Percentiles rank a stretch among this genome's conserved stretches.
These are phyloP conservation scores for Scytalopus superciliaris DNA, from an alignment of 2,113 vertebrate genomes.

Conservation along the genomic window DNA sequence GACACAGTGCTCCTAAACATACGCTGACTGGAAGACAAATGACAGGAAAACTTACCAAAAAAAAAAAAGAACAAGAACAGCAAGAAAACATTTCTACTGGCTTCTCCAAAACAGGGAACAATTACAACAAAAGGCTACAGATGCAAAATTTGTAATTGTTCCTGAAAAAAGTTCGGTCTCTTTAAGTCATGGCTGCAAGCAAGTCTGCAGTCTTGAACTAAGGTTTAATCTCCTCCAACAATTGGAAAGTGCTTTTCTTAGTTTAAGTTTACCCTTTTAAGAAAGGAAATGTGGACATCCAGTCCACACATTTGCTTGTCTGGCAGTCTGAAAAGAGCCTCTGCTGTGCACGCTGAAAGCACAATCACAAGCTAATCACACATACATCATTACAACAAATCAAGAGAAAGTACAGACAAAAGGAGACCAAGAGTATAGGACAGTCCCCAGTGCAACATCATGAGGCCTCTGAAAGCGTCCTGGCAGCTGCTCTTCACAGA, in stretches of 20 bases:
- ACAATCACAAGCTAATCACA: neutral
- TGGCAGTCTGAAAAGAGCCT: neutral
- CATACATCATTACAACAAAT: neutral
- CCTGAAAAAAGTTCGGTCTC: neutral
- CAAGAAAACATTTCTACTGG: neutral
- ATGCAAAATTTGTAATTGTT: neutral
- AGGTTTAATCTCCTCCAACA: neutral
- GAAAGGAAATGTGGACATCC: neutral
- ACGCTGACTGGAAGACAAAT: neutral
- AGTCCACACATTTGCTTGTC: neutral
- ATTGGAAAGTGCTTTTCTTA: neutral
- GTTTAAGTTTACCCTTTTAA: neutral
- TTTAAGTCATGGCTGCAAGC: neutral
- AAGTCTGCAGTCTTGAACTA: neutral
- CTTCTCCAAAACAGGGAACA: neutral
- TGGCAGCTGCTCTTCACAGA: neutral
- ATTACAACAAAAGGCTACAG: neutral
- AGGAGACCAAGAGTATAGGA: neutral
- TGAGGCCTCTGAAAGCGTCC: neutral
- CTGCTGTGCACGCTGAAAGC: neutral
- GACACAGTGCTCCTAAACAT: neutral
- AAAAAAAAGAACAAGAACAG: neutral
- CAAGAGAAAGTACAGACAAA: neutral
- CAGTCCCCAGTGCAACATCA: neutral
- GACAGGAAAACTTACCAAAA: neutral